These are phyloP conservation scores for Neodiprion virginianus DNA, from an alignment of 1,140 invertebrate genomes.

Conservation along the genomic window DNA sequence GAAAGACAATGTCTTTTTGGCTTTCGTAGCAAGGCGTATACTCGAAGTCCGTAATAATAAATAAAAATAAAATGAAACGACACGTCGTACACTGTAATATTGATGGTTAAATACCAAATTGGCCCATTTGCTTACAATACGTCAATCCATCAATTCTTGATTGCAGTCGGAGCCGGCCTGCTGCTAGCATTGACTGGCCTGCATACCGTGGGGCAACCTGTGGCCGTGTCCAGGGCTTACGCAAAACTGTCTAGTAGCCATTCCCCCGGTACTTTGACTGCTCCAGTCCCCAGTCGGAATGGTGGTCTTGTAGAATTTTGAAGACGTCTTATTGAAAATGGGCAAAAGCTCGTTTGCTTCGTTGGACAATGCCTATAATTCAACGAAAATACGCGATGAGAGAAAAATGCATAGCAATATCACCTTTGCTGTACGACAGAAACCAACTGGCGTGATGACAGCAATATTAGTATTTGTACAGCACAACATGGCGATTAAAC, in stretches of 20 bases:
- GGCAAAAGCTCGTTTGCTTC: constrained; percentile 96
- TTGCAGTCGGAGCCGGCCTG: constrained; percentile 5
- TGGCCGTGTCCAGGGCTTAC: constrained; percentile 48
- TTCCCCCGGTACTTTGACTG: constrained; percentile 59
- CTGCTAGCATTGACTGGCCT: constrained; percentile 48
- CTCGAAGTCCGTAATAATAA: not conserved
- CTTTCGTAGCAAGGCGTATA: not conserved
- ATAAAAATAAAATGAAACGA: too few relatives aligned
- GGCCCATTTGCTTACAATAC: not conserved
- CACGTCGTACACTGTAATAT: not conserved
- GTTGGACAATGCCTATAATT: constrained; percentile 83
- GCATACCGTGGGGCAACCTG: constrained; percentile 48
- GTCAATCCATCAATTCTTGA: constrained; percentile 1
- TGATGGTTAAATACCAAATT: not conserved
- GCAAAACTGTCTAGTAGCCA: constrained; percentile 52
- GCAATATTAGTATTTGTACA: not conserved
- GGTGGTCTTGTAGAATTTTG: constrained; percentile 84
- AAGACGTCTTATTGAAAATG: constrained; percentile 95
- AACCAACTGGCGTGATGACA: too few relatives aligned
- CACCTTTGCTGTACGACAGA: not conserved
- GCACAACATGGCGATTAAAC: not conserved
- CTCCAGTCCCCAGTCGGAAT: constrained; percentile 90
- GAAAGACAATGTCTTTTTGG: too few relatives aligned
- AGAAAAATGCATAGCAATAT: not conserved
- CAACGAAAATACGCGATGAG: constrained; percentile 14